Evolutionary conservation across 2,113 vertebrate genomes (phyloP), one percentile per base, ranked within the genome.

Genomic region (Neotoma lepida): DNA sequence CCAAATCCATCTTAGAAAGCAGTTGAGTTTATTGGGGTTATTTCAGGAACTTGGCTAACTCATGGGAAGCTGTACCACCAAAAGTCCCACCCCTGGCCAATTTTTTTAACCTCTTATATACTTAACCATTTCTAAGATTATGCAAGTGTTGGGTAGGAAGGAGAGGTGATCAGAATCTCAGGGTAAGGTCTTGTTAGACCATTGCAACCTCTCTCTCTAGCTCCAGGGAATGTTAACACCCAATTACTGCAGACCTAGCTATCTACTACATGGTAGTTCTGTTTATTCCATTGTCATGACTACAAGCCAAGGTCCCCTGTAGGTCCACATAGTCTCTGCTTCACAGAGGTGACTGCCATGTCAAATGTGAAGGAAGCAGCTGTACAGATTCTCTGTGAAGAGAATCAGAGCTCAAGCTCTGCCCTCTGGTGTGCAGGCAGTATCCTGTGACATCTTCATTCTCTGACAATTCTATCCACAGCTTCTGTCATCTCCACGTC

Each of bases 391-490:
- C 76, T 56, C 51, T 81, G 15, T 20, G 49, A 80, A 17, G 77
- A 56, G 18, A 12, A n/a, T 22, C 33, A 12, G 22, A 51, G 49
- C 77, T 80, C 33, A n/a, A 1, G 20, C 51, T 6, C 18, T 56
- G 28, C n/a, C 9, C 35, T 18, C n/a, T 22, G n/a, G 4, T n/a
- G 4, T 33, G 1, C 15, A 22, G 14, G 2, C 6, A 9, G 49
- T n/a, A 35, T 26, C 35, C 51, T 81, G 10, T 14, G 20, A 20
- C 51, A 39, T 39, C 18, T 56, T 56, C 35, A n/a, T 39, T 58
- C 46, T 56, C 78, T n/a, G 51, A 24, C 49, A 51, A 33, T 77
- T 77, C 76, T 30, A 30, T 30, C 64, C 30, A 39, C 49, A 86
- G 51, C 33, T 6, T 46, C 39, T 71, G 44, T 22, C 24, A 12